A percentile compares a stretch with the other conserved stretches of the same genome.
These are phyloP conservation scores for Bradypodion pumilum DNA, from an alignment of 2,797 vertebrate genomes.

Conservation along the genomic window DNA sequence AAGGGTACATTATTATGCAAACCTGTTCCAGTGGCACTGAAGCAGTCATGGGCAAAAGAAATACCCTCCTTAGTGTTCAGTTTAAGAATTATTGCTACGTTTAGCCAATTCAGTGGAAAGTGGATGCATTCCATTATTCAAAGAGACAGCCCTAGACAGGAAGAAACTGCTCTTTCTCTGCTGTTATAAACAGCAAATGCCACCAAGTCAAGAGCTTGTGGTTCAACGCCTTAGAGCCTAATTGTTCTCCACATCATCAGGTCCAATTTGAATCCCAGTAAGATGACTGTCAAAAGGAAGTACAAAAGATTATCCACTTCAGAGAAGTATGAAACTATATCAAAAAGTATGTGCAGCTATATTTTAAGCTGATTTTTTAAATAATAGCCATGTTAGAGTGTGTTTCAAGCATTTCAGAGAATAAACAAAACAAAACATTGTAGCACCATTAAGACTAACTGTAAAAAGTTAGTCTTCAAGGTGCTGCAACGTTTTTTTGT, in stretches of 20 bases:
- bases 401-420: too few relatives aligned
- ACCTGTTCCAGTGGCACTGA: not conserved
- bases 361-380: too few relatives aligned
- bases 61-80: constrained; percentile 14
- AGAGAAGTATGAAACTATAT: too few relatives aligned
- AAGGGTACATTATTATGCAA: constrained; percentile 1
- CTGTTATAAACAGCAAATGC: constrained; percentile 34
- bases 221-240: not conserved
- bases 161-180: constrained; percentile 16
- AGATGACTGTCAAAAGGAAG: constrained; percentile 8
- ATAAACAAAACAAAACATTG: too few relatives aligned
- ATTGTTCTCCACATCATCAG: constrained; percentile 18
- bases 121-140: not conserved
- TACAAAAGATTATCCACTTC: too few relatives aligned
- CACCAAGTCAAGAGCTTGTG: constrained; percentile 32
- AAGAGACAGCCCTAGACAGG: not conserved
- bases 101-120: constrained; percentile 26
- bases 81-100: constrained; percentile 41
- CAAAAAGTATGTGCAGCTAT: too few relatives aligned
- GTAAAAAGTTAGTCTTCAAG: too few relatives aligned
- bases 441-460: too few relatives aligned
- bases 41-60: constrained; percentile 16
- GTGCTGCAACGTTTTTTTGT: too few relatives aligned
- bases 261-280: constrained; percentile 22
- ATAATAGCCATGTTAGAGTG: too few relatives aligned